Evolutionary conservation across 2,888 invertebrate genomes (phyloP).

Genomic region (Nyleta sp.): DNA sequence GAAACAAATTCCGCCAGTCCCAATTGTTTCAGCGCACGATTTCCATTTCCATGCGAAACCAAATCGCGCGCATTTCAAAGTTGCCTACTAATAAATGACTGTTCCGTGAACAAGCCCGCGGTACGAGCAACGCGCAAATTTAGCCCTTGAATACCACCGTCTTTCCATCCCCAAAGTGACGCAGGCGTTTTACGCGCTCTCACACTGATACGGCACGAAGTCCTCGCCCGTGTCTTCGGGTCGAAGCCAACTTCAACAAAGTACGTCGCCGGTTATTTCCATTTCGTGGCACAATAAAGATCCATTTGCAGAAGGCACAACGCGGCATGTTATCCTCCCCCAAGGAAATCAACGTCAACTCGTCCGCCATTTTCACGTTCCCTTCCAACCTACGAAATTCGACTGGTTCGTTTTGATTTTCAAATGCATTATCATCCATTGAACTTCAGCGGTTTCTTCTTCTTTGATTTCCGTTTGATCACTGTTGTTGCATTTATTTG

Average conservation of each 20-base stretch:
- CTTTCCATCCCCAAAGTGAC: constrained; percentile 24
- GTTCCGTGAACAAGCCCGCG: constrained; percentile 34
- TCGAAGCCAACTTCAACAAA: constrained; percentile 31
- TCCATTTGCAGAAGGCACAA: constrained; percentile 25
- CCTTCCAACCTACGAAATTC: constrained; percentile 1
- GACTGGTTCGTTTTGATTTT: constrained; percentile 2
- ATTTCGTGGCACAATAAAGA: constrained; percentile 42
- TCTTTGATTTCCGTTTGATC: no score
- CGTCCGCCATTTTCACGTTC: constrained; percentile 17
- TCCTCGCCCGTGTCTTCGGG: constrained; percentile 28
- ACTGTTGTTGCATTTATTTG: no score
- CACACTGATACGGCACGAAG: constrained; percentile 48
- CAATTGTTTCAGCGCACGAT: constrained; percentile 34
- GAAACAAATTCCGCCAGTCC: constrained; percentile 16
- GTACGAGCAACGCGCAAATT: constrained; percentile 37
- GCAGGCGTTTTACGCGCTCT: constrained; percentile 30
- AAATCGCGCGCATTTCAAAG: constrained; percentile 41
- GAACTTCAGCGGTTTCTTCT: no score
- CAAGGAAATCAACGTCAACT: constrained; percentile 32
- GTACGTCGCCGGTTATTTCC: constrained; percentile 43
- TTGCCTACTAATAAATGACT: constrained; percentile 55
- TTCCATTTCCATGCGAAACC: constrained; percentile 39
- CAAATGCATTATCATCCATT: background rate
- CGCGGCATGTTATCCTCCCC: constrained; percentile 14
- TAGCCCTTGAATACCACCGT: constrained; percentile 18